Evolutionary conservation across 2,113 vertebrate genomes (phyloP).

Genomic region (Chloebia gouldiae): DNA sequence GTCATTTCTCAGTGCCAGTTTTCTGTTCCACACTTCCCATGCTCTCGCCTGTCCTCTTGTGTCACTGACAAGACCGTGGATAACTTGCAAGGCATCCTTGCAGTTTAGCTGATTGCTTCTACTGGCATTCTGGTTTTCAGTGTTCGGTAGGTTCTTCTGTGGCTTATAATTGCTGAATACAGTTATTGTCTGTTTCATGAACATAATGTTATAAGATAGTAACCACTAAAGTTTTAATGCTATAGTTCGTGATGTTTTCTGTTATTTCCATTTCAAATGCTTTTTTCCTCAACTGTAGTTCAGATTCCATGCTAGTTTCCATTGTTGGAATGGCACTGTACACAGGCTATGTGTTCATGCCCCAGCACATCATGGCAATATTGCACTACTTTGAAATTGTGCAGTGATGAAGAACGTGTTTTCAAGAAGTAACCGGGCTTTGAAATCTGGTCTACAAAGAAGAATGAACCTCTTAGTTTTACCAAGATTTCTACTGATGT

Average conservation of each 20-base stretch:
- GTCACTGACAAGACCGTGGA: neutral
- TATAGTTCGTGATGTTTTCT: neutral
- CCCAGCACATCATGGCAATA: constrained; percentile 98
- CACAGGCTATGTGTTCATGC: constrained; percentile 98
- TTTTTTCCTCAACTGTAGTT: constrained; percentile 72
- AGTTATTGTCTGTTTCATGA: neutral
- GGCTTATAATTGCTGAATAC: neutral
- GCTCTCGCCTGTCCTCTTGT: neutral
- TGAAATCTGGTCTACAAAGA: constrained; percentile 32
- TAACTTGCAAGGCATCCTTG: neutral
- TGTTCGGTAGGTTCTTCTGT: neutral
- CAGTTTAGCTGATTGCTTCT: neutral
- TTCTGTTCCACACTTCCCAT: neutral
- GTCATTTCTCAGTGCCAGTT: neutral
- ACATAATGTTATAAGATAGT: neutral
- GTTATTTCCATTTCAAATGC: neutral
- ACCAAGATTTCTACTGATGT: constrained; percentile 45
- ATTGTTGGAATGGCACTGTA: constrained; percentile 94
- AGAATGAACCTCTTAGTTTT: constrained; percentile 46
- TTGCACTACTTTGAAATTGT: constrained; percentile 96
- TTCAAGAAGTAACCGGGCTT: neutral
- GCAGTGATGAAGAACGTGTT: constrained; percentile 75
- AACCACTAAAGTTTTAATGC: neutral
- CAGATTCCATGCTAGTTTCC: constrained; percentile 93
- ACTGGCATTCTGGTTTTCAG: neutral